Percentiles rank a stretch among this genome's conserved stretches.
These are phyloP conservation scores for Microplitis mediator DNA, from an alignment of 1,140 invertebrate genomes.

Conservation along the genomic window DNA sequence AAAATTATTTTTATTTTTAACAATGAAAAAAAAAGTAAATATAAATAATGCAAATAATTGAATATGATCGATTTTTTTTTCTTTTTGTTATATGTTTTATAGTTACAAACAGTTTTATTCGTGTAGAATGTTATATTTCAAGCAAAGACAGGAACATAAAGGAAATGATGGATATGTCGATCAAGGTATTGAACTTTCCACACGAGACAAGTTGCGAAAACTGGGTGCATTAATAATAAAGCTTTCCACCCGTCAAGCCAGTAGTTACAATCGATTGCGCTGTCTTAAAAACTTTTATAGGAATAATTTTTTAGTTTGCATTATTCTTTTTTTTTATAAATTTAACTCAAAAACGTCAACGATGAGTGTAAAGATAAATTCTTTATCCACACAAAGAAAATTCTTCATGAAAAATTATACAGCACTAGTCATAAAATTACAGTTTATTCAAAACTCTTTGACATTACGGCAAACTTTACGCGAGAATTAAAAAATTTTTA, in stretches of 20 bases:
- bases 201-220: background rate
- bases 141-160: background rate
- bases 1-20: too few species aligned
- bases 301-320: background rate
- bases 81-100: background rate
- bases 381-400: too few species aligned
- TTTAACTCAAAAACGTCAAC: too few species aligned
- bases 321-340: background rate
- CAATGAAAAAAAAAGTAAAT: background rate
- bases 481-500: too few species aligned
- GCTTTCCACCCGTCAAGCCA: background rate
- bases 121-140: too few species aligned
- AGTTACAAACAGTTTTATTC: too few species aligned
- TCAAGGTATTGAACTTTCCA: background rate
- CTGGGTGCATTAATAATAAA: conserved; percentile 2
- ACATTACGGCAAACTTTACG: too few species aligned
- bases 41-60: background rate
- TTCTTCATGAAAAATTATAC: too few species aligned
- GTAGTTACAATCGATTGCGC: background rate
- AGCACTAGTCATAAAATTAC: too few species aligned
- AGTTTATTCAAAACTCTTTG: too few species aligned
- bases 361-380: too few species aligned
- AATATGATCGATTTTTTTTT: background rate
- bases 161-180: background rate
- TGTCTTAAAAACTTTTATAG: background rate